Percentiles rank a stretch among this genome's conserved stretches.
These are phyloP conservation scores for Eubasilissa regina DNA, from an alignment of 1,140 invertebrate species.

Conservation along the genomic window DNA sequence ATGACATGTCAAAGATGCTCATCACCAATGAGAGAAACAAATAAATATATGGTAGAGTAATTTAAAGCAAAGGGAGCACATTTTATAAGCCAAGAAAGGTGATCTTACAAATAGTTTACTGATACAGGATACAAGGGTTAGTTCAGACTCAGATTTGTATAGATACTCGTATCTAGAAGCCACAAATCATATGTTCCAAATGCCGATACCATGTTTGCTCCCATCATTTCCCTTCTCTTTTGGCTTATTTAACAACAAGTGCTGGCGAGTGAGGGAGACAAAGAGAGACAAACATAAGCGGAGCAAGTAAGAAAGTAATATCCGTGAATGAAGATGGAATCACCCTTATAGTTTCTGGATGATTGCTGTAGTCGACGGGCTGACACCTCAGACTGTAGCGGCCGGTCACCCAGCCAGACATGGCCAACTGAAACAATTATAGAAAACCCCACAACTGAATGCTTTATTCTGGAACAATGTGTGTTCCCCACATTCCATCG, in stretches of 20 bases:
- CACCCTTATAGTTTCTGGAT: constrained; percentile 92
- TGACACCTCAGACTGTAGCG: constrained; percentile 96
- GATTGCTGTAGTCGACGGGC: constrained; percentile 93
- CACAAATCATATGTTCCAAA: constrained; percentile 26
- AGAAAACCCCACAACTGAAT: constrained; percentile 66
- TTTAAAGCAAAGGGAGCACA: too few species aligned
- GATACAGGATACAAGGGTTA: too few species aligned
- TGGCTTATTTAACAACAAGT: background rate
- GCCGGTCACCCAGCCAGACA: constrained; percentile 89
- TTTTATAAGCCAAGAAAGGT: too few species aligned
- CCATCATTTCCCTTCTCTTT: constrained; percentile 16
- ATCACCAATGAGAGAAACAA: too few species aligned
- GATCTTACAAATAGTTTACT: too few species aligned
- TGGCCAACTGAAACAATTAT: constrained; percentile 84
- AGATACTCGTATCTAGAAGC: background rate
- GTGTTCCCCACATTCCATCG: too few species aligned
- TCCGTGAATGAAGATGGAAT: constrained; percentile 46
- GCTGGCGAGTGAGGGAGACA: constrained; percentile 11
- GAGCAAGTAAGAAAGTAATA: constrained; percentile 17
- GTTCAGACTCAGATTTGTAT: too few species aligned
- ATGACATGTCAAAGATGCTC: too few species aligned
- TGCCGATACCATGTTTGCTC: constrained; percentile 7
- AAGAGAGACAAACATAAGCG: constrained; percentile 12
- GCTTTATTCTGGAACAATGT: background rate
- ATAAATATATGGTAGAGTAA: too few species aligned